Base-by-base conservation (phyloP, 2,113 vertebrate genomes). In the Helogale parvula region DNA sequence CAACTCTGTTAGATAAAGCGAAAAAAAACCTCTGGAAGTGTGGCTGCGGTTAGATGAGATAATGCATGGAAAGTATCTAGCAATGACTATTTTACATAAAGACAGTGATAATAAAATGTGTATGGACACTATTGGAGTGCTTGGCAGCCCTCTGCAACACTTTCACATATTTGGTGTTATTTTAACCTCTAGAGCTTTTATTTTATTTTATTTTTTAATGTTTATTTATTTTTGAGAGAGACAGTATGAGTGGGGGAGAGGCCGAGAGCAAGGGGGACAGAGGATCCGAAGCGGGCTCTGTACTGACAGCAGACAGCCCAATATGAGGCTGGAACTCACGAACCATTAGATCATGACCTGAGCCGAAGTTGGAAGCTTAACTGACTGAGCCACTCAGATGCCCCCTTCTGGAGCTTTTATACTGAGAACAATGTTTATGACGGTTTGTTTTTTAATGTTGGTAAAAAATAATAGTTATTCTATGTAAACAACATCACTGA, bases 401-500 rank as follows among this genome's bases (percentile, higher is more conserved):
- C 21, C 21, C 57, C 7, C 21, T 60, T 66, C 68, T 86, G 45
- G 17, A 52, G 14, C 5, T 66, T 95, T 92, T 77, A n/a, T 68
- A 60, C 31, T 63, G 83, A 83, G 88, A 87, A 76, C 11, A 23
- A 80, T 74, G 88, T 96, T 94, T 76, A 92, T 76, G 50, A 50
- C 74, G 50, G 6, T 33, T 91, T 96, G 14, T 38, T 60, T 94
- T 94, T 95, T 84, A 47, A 77, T 38, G 33, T 45, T 76, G 77
- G 60, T 88, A 93, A 88, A 93, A 95, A 93, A 94, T 65, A 66
- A 81, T 82, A 54, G 35, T 27, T 31, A 90, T 38, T n/a, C 54
- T 97, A 45, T 71, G 33, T 57, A 9, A 95, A 95, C 87, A 80
- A 17, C 41, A 23, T 94, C 33, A 77, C 23, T 69, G 65, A 93